phyloP scores from a whole-genome alignment of 2,797 vertebrate genomes.

The Pseudomugil gertrudae region DNA sequence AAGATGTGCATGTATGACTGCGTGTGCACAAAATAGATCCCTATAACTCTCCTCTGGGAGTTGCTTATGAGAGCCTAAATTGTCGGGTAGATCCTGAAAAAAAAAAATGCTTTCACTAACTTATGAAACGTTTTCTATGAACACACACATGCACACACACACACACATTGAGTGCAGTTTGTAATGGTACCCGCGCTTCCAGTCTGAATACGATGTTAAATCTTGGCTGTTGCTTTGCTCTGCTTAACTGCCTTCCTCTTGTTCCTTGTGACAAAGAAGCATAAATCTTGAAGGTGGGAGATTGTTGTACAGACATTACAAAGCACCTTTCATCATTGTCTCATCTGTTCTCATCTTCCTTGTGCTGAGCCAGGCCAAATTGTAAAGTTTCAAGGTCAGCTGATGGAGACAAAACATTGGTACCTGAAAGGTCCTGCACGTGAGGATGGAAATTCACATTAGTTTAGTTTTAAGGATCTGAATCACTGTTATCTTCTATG shows the following conservation, averaged over 20 bases:
- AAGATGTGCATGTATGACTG: slow-evolving; percentile 68
- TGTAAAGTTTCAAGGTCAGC: slow-evolving; percentile 10
- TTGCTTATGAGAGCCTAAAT: slow-evolving; percentile 47
- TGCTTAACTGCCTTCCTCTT: not conserved
- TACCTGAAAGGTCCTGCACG: not conserved
- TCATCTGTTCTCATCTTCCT: slow-evolving; percentile 1
- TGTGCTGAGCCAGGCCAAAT: slow-evolving; percentile 13
- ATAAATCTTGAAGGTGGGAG: slow-evolving; percentile 6
- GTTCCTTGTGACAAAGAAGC: slow-evolving; percentile 9
- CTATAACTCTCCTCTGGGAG: slow-evolving; percentile 67
- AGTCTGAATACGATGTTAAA: slow-evolving; percentile 21
- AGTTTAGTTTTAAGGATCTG: not conserved
- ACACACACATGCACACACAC: slow-evolving; percentile 38
- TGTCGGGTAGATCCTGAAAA: slow-evolving; percentile 45
- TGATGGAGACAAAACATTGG: not conserved
- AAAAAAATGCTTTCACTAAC: slow-evolving; percentile 36
- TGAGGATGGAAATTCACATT: not conserved
- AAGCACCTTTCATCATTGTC: slow-evolving; percentile 3
- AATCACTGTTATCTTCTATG: not conserved
- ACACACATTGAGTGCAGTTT: not conserved
- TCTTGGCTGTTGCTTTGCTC: slow-evolving; percentile 19
- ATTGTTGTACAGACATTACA: not conserved
- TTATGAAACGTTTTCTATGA: slow-evolving; percentile 31
- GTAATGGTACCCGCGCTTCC: not conserved
- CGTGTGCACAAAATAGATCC: slow-evolving; percentile 60